These are phyloP conservation scores for Cosmia trapezina DNA, from an alignment of 2,888 invertebrate genomes.

Conservation along the genomic window DNA sequence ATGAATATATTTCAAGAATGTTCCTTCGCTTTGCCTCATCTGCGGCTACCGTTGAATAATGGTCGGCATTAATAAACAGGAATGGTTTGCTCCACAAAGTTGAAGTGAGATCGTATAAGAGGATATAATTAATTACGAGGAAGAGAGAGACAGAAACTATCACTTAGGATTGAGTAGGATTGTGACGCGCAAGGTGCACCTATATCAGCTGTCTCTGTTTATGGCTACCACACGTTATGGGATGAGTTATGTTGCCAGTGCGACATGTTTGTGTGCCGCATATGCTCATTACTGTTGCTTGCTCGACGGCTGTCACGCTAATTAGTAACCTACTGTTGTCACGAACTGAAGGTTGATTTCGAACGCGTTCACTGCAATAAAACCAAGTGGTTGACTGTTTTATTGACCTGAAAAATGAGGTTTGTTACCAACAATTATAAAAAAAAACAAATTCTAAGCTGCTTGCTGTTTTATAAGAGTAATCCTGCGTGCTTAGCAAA, in stretches of 20 bases:
- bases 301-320: conserved; percentile 41
- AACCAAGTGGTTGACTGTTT: background rate
- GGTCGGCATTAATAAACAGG: conserved; percentile 87
- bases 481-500: background rate
- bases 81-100: conserved; percentile 79
- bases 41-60: conserved; percentile 87
- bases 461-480: background rate
- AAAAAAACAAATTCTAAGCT: background rate
- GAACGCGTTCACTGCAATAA: background rate
- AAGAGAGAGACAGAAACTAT: conserved; percentile 79
- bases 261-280: conserved; percentile 49
- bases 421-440: no score
- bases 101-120: conserved; percentile 80
- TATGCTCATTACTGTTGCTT: conserved; percentile 55
- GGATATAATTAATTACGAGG: conserved; percentile 85
- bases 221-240: conserved; percentile 44
- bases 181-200: conserved; percentile 62
- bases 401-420: background rate
- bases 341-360: conserved; percentile 19
- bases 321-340: conserved; percentile 28
- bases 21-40: conserved; percentile 83
- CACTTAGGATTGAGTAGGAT: conserved; percentile 77
- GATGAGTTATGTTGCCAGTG: conserved; percentile 51
- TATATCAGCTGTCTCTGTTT: conserved; percentile 49
- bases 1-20: conserved; percentile 83